Evolutionary conservation across 2,113 vertebrate species (phyloP), one percentile per base, ranked within the genome.

Genomic region (Pyrgilauda ruficollis): DNA sequence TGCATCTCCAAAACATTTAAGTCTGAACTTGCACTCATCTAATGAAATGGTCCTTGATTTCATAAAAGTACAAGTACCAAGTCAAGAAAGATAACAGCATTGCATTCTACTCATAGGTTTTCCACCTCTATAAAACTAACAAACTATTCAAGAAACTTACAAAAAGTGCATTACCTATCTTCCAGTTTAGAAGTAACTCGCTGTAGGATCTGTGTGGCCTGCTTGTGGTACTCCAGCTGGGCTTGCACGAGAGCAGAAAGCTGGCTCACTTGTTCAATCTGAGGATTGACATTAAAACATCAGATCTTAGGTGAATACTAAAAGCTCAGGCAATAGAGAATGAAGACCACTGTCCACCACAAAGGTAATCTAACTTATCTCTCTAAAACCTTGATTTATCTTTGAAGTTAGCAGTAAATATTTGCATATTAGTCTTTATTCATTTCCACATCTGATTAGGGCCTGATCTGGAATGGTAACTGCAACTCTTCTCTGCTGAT

Each of bases 251-350:
- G 98, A 1, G 99, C 99, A 28, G 99, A 97, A 64, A 99, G 98
- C 97, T 99, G 99, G 98, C 99, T 99, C 97, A 99, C 99, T 96
- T 99, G 99, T 86, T 99, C 99, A 56, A 99, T 99, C 99, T 99
- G 97, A 91, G 83, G 66, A 97, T 56, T 30, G 15, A 97, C 13
- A 88, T 69, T 53, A 55, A 73, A 91, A 76, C 53, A 80, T 44
- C 0, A 2, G 26, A 62, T 37, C 26, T 97, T 53, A 93, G 52
- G 49, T 1, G 2, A 87, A 58, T 47, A 55, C 21, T 39, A 43
- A 77, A 28, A 81, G 31, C 22, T 67, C 21, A 69, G 30, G 24
- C 24, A 76, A 56, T 0, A 70, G 43, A 1, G 3, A 90, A 23
- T 37, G 62, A 87, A 69, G 21, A 64, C 11, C 17, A 73, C 37